Evolutionary conservation across 2,888 invertebrate genomes (phyloP), one percentile per base, ranked within the genome.

Genomic region (Capitulum mitella): DNA sequence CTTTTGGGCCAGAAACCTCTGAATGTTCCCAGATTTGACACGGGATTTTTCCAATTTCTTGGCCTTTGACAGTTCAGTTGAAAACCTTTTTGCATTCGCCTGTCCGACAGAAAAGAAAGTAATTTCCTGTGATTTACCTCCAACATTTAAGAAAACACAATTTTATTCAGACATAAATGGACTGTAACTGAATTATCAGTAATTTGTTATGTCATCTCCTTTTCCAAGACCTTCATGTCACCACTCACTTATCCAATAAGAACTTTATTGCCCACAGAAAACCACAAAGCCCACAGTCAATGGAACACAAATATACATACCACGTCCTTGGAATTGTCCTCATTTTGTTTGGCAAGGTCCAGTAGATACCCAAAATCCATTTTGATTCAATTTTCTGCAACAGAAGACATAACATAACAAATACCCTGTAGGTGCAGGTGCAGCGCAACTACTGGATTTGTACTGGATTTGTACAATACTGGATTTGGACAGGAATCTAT

Each of bases 351-450:
- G 1, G 75, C 75, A 3, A 75, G 40, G 6, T 75, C 75, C n/a
- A 75, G n/a, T 6, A 75, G 29, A 46, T 75, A 75, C 5, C 75
- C 75, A 19, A 75, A 75, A n/a, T 75, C 75, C 75, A 75, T 75
- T 34, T 64, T 78, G 54, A 78, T 14, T 54, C 6, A 22, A 3
- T 46, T 46, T 54, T 6, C 54, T 54, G 54, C 2, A 54, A 54
- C 5, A 51, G 12, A 51, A 51, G n/a, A 22, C 3, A 51, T 3
- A 14, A 3, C 51, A 19, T 14, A 16, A 14, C 14, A 51, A 51
- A 51, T 51, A 14, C 19, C 3, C 3, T 51, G 43, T 43, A n/a
- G n/a, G n/a, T n/a, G n/a, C n/a, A n/a, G n/a, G n/a, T n/a, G n/a
- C n/a, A n/a, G n/a, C n/a, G n/a, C n/a, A n/a, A n/a, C n/a, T n/a